Evolutionary conservation across 2,797 vertebrate species (phyloP).

Genomic region (Picus viridis): DNA sequence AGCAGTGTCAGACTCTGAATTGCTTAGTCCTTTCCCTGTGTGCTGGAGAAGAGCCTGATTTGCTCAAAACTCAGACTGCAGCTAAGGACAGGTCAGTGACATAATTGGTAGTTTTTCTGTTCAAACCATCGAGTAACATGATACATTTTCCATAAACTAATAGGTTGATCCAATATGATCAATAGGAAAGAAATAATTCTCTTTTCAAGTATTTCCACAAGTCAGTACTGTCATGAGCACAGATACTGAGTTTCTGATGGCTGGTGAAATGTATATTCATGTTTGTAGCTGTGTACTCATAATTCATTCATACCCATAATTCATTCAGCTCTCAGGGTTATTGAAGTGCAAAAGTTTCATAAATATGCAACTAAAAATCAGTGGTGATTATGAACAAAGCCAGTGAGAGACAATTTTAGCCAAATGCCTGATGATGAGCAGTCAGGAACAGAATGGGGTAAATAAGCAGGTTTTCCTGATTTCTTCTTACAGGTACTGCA

Average conservation of each 20-base stretch:
- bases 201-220: slow-evolving; percentile 10
- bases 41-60: not conserved
- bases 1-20: not conserved
- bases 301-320: not conserved
- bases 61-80: not conserved
- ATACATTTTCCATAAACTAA: slow-evolving; percentile 1
- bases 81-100: slow-evolving; percentile 18
- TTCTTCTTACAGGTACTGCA: not conserved
- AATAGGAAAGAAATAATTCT: slow-evolving; percentile 11
- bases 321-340: not conserved
- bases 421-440: not conserved
- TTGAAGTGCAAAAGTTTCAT: not conserved
- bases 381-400: not conserved
- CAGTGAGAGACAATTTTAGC: not conserved
- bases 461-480: not conserved
- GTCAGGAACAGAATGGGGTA: not conserved
- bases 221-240: slow-evolving; percentile 24
- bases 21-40: not conserved
- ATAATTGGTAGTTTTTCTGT: not conserved
- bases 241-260: not conserved
- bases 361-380: not conserved
- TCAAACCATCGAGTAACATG: slow-evolving; percentile 35
- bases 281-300: not conserved
- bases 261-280: not conserved
- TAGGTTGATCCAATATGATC: slow-evolving; percentile 36